Evolutionary conservation across 2,797 vertebrate species (phyloP).

Genomic region (Helicolenus hilgendorfi): DNA sequence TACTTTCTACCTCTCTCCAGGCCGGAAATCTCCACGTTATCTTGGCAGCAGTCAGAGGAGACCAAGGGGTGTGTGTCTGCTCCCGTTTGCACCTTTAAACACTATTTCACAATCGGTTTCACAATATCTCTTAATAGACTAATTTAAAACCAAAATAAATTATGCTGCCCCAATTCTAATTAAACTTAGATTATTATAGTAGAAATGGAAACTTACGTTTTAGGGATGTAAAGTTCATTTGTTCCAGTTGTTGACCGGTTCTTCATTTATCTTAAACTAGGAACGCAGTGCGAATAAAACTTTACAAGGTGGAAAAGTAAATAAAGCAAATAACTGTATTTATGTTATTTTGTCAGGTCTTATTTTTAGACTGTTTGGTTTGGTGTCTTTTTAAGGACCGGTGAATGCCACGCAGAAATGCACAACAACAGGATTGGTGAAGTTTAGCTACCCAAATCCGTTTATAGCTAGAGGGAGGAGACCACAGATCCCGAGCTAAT

Average conservation of each 20-base stretch:
- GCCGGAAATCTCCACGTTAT: conserved; percentile 65
- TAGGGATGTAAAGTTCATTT: background rate
- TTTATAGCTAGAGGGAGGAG: conserved; percentile 19
- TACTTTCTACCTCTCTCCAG: conserved; percentile 55
- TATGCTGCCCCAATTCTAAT: background rate
- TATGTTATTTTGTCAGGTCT: background rate
- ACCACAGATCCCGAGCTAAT: conserved; percentile 25
- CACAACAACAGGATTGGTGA: conserved; percentile 15
- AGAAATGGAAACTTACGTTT: background rate
- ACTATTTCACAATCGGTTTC: background rate
- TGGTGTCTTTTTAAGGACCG: background rate
- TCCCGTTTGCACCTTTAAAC: conserved; percentile 7
- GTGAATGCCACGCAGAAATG: background rate
- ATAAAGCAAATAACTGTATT: background rate
- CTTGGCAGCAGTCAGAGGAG: conserved; percentile 58
- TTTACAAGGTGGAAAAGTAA: background rate
- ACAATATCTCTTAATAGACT: too few relatives aligned
- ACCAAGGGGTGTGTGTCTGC: conserved; percentile 33
- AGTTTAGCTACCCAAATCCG: conserved; percentile 7
- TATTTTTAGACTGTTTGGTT: background rate
- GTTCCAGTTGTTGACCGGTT: background rate
- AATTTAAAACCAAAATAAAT: background rate
- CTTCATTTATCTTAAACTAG: background rate
- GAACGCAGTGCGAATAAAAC: background rate
- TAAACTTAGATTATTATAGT: background rate